phyloP scores from a whole-genome alignment of 1,140 invertebrate genomes.

The Diabrotica undecimpunctata region DNA sequence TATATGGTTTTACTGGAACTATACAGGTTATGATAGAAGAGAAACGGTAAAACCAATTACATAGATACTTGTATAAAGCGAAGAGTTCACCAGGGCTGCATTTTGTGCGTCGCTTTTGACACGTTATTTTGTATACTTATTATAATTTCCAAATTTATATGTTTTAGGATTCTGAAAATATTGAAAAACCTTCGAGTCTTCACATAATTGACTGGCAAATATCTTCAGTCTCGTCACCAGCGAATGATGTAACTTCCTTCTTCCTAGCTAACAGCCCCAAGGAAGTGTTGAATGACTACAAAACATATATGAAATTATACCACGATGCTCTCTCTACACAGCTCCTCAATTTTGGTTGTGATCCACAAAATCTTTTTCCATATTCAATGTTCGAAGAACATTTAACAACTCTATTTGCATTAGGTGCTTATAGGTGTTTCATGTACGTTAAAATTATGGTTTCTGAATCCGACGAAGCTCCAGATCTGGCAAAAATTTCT shows the following conservation, averaged over 20 bases:
- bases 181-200: not conserved
- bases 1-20: no score
- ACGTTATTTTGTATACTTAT: no score
- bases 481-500: constrained; percentile 1
- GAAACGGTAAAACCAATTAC: no score
- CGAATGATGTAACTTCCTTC: not conserved
- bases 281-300: constrained; percentile 5
- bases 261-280: not conserved
- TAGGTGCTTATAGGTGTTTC: constrained; percentile 43
- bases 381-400: not conserved
- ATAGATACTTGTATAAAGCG: no score
- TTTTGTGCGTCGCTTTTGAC: no score
- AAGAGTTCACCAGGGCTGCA: no score
- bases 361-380: constrained; percentile 10
- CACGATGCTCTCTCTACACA: not conserved
- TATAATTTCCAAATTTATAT: no score
- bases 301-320: constrained; percentile 6
- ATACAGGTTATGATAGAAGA: no score
- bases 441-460: constrained; percentile 38
- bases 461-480: constrained; percentile 16
- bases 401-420: not conserved
- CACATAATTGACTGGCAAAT: constrained; percentile 11
- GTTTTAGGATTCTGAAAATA: no score
- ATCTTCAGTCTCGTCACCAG: not conserved
- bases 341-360: not conserved